These are phyloP conservation scores for Bicyclus anynana DNA, from an alignment of 1,140 invertebrate genomes.

Conservation along the genomic window DNA sequence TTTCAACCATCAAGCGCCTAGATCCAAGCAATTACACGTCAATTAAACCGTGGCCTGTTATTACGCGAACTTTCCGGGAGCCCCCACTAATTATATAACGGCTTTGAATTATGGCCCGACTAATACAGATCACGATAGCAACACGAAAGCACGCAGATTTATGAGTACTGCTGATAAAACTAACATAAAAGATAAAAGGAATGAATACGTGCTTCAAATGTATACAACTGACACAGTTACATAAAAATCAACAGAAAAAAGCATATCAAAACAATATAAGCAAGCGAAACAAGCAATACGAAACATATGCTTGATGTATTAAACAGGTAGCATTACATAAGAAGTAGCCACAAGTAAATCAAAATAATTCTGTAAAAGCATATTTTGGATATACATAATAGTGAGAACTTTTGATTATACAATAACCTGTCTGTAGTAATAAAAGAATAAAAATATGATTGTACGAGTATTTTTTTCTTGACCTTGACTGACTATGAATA, in stretches of 20 bases:
- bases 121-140: constrained; percentile 56
- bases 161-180: constrained; percentile 45
- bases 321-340: not conserved
- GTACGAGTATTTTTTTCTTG: too few species aligned
- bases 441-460: too few species aligned
- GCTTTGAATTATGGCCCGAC: constrained; percentile 51
- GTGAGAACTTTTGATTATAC: too few species aligned
- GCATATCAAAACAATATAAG: not conserved
- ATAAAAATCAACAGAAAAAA: not conserved
- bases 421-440: too few species aligned
- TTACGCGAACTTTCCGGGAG: constrained; percentile 49
- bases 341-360: not conserved
- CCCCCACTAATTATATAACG: constrained; percentile 51
- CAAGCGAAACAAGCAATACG: not conserved
- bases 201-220: constrained; percentile 19
- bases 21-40: constrained; percentile 37
- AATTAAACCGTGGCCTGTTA: constrained; percentile 44
- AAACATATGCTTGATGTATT: not conserved
- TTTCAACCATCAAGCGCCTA: constrained; percentile 10
- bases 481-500: too few species aligned
- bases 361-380: too few species aligned
- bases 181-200: constrained; percentile 30
- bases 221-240: not conserved
- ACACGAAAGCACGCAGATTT: constrained; percentile 47
- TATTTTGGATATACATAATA: too few species aligned